Evolutionary conservation across 2,113 vertebrate species (phyloP).

Genomic region (Aspiorhynchus laticeps): DNA sequence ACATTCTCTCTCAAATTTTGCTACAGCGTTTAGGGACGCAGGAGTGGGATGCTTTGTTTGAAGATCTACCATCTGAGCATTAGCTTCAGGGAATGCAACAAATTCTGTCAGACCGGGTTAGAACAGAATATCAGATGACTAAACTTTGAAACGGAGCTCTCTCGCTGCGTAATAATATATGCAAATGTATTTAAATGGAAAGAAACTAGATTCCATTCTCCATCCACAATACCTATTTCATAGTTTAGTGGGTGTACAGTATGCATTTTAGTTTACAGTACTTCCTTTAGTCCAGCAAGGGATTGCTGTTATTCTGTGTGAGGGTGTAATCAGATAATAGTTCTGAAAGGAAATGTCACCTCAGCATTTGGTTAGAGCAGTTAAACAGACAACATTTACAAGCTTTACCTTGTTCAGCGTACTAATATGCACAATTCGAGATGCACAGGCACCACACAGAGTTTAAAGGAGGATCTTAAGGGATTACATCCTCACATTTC

Average conservation of each 20-base stretch:
- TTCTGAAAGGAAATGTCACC: neutral
- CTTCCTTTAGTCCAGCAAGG: neutral
- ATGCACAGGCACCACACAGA: slow-evolving; percentile 11
- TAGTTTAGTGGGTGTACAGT: slow-evolving; percentile 8
- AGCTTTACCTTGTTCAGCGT: neutral
- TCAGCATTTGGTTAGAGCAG: neutral
- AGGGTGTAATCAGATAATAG: slow-evolving; percentile 13
- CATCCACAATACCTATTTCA: neutral
- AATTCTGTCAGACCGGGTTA: slow-evolving; percentile 13
- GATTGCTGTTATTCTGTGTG: neutral
- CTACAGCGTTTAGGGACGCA: neutral
- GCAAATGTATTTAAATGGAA: neutral
- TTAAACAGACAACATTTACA: neutral
- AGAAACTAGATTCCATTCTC: slow-evolving; percentile 7
- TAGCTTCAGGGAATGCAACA: slow-evolving; percentile 26
- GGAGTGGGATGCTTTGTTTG: slow-evolving; percentile 41
- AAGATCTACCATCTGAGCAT: neutral
- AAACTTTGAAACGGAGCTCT: slow-evolving; percentile 21
- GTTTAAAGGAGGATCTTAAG: slow-evolving; percentile 19
- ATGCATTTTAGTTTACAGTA: slow-evolving; percentile 3
- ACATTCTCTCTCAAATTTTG: slow-evolving; percentile 5
- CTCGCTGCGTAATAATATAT: neutral
- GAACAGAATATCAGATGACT: slow-evolving; percentile 3
- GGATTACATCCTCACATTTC: slow-evolving; percentile 27
- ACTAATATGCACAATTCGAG: neutral